phyloP scores from a whole-genome alignment of 2,113 vertebrate species.

The Gymnocephalus cernua region DNA sequence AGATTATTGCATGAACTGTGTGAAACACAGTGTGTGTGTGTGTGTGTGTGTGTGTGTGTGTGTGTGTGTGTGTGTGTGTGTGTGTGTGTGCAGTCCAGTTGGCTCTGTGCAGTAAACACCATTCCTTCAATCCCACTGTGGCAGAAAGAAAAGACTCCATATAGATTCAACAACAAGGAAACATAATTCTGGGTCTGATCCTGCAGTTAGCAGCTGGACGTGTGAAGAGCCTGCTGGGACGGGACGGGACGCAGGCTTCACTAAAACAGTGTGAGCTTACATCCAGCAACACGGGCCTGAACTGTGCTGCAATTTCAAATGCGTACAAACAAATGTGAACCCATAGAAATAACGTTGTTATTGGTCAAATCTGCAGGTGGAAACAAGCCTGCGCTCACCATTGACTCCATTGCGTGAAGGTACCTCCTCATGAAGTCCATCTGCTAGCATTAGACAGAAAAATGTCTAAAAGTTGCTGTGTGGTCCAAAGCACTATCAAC shows the following conservation, averaged over 20 bases:
- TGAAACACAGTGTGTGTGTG: neutral
- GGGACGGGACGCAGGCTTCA: slow-evolving; percentile 43
- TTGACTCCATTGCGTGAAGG: too few species aligned
- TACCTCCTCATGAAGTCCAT: too few species aligned
- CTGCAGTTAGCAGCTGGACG: slow-evolving; percentile 63
- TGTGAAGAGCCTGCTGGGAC: slow-evolving; percentile 58
- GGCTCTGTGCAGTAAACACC: slow-evolving; percentile 86
- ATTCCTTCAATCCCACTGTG: slow-evolving; percentile 79
- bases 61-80: slow-evolving; percentile 13
- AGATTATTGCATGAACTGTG: neutral
- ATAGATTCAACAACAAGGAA: slow-evolving; percentile 70
- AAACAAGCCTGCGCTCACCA: too few species aligned
- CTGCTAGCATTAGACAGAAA: too few species aligned
- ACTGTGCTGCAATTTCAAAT: neutral
- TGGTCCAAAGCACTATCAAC: too few species aligned
- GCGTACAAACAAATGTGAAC: slow-evolving; percentile 2
- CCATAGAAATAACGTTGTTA: neutral
- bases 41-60: slow-evolving; percentile 4
- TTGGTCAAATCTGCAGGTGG: neutral
- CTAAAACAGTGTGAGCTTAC: slow-evolving; percentile 48
- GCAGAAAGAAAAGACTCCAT: slow-evolving; percentile 68
- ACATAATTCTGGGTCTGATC: slow-evolving; percentile 62
- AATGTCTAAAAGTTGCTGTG: too few species aligned
- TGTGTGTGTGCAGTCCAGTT: slow-evolving; percentile 75
- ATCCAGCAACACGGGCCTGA: slow-evolving; percentile 10